A percentile compares a stretch with the other conserved stretches of the same genome.
Conservation (phyloP, 1,140 invertebrate species). For the Euwallacea similis region DNA sequence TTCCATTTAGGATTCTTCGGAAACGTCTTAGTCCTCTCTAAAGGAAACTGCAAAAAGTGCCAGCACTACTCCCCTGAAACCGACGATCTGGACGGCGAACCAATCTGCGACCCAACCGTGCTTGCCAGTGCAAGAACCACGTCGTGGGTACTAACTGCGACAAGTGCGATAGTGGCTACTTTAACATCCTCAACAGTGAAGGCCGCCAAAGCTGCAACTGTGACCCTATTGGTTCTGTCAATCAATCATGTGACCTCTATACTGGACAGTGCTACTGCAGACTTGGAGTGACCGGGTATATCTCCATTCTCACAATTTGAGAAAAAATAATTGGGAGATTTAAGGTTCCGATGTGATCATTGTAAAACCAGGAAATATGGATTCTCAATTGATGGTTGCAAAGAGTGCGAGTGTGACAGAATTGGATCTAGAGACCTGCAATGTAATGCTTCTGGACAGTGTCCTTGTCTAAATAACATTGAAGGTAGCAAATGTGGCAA, state of each 20-base stretch:
- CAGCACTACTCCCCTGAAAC: slow-evolving; percentile 83
- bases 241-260: slow-evolving; percentile 76
- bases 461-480: slow-evolving; percentile 87
- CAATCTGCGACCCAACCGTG: slow-evolving; percentile 78
- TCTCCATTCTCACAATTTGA: background rate
- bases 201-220: slow-evolving; percentile 87
- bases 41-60: slow-evolving; percentile 91
- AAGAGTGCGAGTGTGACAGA: slow-evolving; percentile 85
- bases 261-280: slow-evolving; percentile 88
- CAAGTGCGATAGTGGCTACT: slow-evolving; percentile 82
- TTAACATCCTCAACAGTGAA: slow-evolving; percentile 77
- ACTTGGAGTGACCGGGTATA: slow-evolving; percentile 78
- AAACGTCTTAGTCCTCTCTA: slow-evolving; percentile 81
- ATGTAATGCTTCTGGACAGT: slow-evolving; percentile 82
- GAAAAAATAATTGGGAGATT: background rate
- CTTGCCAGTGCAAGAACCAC: slow-evolving; percentile 84
- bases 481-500: slow-evolving; percentile 86
- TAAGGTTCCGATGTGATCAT: slow-evolving; percentile 74
- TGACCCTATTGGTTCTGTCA: slow-evolving; percentile 81
- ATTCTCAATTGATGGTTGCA: slow-evolving; percentile 83
- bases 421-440: slow-evolving; percentile 84
- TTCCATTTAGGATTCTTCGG: slow-evolving; percentile 73
- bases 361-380: slow-evolving; percentile 87
- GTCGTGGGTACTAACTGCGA: slow-evolving; percentile 89
- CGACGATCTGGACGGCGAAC: slow-evolving; percentile 64